These are phyloP conservation scores for Venustoraphidia nigricollis DNA, from an alignment of 2,888 invertebrate species.

Conservation along the genomic window DNA sequence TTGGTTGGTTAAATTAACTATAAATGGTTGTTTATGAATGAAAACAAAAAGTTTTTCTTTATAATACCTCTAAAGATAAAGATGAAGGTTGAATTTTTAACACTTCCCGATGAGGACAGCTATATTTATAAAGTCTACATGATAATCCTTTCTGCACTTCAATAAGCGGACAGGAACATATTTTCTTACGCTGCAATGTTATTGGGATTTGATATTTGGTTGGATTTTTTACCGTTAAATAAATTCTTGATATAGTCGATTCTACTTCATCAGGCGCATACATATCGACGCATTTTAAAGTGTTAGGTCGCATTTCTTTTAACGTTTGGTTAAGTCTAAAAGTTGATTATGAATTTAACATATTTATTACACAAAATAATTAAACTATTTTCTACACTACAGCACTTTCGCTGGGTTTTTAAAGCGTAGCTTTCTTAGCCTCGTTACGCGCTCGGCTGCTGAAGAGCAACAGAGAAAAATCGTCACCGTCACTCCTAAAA, in stretches of 20 bases:
- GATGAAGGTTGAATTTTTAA: slow-evolving; percentile 19
- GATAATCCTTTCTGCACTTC: slow-evolving; percentile 16
- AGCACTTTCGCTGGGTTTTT: no score
- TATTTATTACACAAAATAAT: background rate
- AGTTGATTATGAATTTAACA: slow-evolving; percentile 1
- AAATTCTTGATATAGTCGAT: slow-evolving; percentile 14
- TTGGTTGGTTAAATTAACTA: background rate
- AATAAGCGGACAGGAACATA: slow-evolving; percentile 22
- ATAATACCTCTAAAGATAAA: slow-evolving; percentile 18
- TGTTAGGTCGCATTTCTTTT: slow-evolving; percentile 14
- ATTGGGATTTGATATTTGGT: slow-evolving; percentile 17
- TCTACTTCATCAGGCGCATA: slow-evolving; percentile 20
- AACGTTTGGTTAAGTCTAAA: slow-evolving; percentile 21
- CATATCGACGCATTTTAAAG: slow-evolving; percentile 16
- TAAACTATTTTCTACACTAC: no score
- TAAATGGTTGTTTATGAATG: background rate
- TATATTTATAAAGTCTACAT: slow-evolving; percentile 17
- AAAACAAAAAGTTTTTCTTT: background rate
- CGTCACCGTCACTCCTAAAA: no score
- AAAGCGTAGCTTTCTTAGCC: no score
- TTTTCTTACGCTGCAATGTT: slow-evolving; percentile 19
- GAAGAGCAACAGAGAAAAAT: no score
- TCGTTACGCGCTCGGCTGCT: no score
- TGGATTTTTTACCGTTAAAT: slow-evolving; percentile 15
- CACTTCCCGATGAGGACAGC: slow-evolving; percentile 24